Conservation (phyloP, 2,797 vertebrate genomes). For the Pipistrellus pygmaeus region DNA sequence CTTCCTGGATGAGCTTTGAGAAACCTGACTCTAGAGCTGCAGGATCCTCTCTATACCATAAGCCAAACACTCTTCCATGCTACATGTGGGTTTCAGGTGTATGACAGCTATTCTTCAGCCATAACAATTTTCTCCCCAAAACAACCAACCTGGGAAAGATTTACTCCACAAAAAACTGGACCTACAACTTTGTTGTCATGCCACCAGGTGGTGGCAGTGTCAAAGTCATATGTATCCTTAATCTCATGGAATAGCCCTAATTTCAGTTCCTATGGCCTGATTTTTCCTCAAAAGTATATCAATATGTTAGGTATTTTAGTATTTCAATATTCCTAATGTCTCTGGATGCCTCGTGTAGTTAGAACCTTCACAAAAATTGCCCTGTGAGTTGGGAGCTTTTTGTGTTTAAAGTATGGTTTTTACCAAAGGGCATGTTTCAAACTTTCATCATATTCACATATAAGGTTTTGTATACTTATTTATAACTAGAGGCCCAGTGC, state of each 20-base stretch:
- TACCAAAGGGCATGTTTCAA: background rate
- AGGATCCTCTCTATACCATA: background rate
- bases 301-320: slow-evolving; percentile 22
- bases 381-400: background rate
- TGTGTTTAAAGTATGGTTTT: slow-evolving; percentile 1
- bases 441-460: slow-evolving; percentile 12
- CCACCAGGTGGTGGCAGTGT: slow-evolving; percentile 63
- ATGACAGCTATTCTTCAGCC: background rate
- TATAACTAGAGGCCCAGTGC: background rate
- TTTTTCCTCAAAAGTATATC: background rate
- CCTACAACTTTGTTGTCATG: background rate
- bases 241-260: background rate
- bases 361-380: slow-evolving; percentile 21
- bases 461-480: background rate
- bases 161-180: background rate
- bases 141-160: background rate
- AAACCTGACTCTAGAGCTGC: background rate
- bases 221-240: background rate
- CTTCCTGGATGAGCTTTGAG: background rate
- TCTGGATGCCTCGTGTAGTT: background rate
- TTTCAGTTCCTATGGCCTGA: background rate
- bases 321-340: background rate
- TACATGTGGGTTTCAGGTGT: background rate
- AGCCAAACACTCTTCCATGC: background rate
- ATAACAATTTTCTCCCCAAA: background rate